These are phyloP conservation scores for Mythimna loreyi DNA, from an alignment of 2,888 invertebrate species.

Conservation along the genomic window DNA sequence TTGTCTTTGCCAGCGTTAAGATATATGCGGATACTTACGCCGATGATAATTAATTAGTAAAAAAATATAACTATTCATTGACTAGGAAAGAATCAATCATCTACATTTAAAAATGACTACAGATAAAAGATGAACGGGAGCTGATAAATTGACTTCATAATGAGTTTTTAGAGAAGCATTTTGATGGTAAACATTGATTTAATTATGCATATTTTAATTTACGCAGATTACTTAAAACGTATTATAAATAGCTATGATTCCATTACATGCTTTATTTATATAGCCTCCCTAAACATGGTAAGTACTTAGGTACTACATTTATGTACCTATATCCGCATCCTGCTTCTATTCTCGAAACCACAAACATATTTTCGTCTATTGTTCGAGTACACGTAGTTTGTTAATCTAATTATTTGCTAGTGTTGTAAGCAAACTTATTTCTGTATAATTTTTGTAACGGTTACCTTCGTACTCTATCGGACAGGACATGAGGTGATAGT, in stretches of 20 bases:
- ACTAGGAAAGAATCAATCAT: slow-evolving; percentile 44
- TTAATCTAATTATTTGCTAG: not conserved
- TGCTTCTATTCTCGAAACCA: not conserved
- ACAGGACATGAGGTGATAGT: not conserved
- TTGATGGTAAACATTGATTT: slow-evolving; percentile 14
- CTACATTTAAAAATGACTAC: slow-evolving; percentile 36
- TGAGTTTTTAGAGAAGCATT: slow-evolving; percentile 14
- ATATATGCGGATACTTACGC: slow-evolving; percentile 43
- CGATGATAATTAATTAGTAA: slow-evolving; percentile 44
- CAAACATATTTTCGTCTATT: not conserved
- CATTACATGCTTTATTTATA: not conserved
- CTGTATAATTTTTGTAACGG: not conserved
- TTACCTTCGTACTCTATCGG: not conserved
- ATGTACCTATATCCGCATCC: not conserved
- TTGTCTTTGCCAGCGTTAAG: slow-evolving; percentile 56
- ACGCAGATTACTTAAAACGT: not conserved
- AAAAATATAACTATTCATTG: slow-evolving; percentile 34
- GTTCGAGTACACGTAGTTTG: too few relatives aligned
- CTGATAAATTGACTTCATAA: slow-evolving; percentile 35
- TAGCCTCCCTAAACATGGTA: slow-evolving; percentile 1
- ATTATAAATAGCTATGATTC: slow-evolving; percentile 9
- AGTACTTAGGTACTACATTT: not conserved
- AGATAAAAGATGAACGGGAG: slow-evolving; percentile 48
- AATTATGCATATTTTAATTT: slow-evolving; percentile 5
- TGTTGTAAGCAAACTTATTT: not conserved